These are phyloP conservation scores for Leptothorax acervorum DNA, from an alignment of 2,888 invertebrate genomes.

Conservation along the genomic window DNA sequence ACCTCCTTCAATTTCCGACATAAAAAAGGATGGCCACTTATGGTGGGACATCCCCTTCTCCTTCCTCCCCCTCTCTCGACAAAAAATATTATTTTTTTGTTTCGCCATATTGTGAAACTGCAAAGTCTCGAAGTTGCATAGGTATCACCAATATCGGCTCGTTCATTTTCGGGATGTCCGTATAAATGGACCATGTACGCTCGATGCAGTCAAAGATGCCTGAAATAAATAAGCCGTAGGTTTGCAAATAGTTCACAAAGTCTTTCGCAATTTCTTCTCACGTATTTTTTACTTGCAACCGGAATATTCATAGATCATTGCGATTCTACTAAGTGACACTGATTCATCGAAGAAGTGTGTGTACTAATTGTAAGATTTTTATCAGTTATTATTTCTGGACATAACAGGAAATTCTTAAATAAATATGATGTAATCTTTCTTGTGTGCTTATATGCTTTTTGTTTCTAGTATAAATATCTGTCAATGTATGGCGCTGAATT, in stretches of 20 bases:
- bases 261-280: not conserved
- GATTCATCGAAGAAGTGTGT: not conserved
- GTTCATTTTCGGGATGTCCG: constrained; percentile 90
- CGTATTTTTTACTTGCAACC: not conserved
- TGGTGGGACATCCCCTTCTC: too few species aligned
- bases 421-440: not conserved
- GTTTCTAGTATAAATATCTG: not conserved
- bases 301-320: not conserved
- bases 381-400: not conserved
- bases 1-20: too few species aligned
- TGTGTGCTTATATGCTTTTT: not conserved
- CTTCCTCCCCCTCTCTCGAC: too few species aligned
- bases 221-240: constrained; percentile 80
- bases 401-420: not conserved
- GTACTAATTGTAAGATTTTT: not conserved
- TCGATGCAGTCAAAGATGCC: constrained; percentile 93
- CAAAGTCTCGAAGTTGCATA: constrained; percentile 81
- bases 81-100: not conserved
- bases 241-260: not conserved
- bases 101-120: not conserved
- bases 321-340: not conserved
- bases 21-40: too few species aligned
- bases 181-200: constrained; percentile 92
- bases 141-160: constrained; percentile 92
- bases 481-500: not conserved